phyloP scores from a whole-genome alignment of 2,113 vertebrate species.

The Pachyramphus minor region DNA sequence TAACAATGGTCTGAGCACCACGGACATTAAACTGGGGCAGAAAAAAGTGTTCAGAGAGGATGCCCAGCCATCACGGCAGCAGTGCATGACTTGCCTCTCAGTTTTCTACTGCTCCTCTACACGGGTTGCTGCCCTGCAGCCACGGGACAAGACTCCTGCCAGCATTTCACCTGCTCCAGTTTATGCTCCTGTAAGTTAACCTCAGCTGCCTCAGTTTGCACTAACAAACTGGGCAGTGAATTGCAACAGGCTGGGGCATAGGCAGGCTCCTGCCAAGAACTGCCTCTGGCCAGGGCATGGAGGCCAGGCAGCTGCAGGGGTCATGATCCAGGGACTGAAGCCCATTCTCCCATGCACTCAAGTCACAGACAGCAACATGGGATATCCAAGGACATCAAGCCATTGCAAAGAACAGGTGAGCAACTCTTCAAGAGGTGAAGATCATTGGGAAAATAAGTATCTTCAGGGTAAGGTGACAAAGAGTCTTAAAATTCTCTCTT shows the following conservation, averaged over 20 bases:
- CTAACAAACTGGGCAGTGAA: not conserved
- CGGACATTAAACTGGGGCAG: not conserved
- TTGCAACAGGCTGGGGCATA: accelerated
- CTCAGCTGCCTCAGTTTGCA: not conserved
- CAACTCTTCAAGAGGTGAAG: not conserved
- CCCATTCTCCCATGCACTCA: accelerated
- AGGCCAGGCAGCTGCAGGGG: not conserved
- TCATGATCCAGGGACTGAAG: too few relatives aligned
- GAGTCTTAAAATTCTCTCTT: not conserved
- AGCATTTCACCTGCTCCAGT: not conserved
- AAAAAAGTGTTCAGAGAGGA: not conserved
- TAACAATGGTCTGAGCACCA: not conserved
- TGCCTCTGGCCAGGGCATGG: not conserved
- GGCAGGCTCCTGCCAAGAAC: not conserved
- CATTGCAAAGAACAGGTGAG: not conserved
- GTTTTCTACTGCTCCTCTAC: not conserved
- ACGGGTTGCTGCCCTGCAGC: accelerated
- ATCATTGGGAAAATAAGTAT: not conserved
- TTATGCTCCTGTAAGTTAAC: accelerated
- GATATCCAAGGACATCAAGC: not conserved
- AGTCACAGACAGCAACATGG: accelerated
- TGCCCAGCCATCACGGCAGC: not conserved
- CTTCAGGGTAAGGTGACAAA: not conserved
- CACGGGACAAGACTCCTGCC: not conserved
- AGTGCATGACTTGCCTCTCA: accelerated